Evolutionary conservation across 2,888 invertebrate species (phyloP).

Genomic region (Apodemia mormo): DNA sequence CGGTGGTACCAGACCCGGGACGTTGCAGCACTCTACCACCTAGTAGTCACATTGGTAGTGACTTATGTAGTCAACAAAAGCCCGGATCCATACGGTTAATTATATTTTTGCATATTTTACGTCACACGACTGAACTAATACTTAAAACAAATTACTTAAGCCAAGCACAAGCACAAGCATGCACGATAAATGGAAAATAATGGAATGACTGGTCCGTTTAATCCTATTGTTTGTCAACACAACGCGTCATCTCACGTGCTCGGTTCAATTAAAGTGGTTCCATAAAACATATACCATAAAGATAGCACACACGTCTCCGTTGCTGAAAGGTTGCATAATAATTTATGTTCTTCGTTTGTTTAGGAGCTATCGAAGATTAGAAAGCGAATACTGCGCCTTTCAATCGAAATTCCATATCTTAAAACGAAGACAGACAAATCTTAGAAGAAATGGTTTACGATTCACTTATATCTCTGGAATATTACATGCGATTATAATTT

Average conservation of each 20-base stretch:
- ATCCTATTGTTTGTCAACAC: slow-evolving; percentile 60
- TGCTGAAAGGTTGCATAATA: slow-evolving; percentile 17
- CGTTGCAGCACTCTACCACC: no score
- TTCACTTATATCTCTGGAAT: no score
- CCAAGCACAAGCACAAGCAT: slow-evolving; percentile 14
- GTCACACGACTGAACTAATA: not conserved
- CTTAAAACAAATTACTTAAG: slow-evolving; percentile 17
- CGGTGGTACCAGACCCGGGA: no score
- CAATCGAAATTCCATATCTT: no score
- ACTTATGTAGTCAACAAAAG: no score
- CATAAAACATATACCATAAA: slow-evolving; percentile 40
- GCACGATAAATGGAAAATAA: slow-evolving; percentile 27
- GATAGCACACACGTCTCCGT: slow-evolving; percentile 30
- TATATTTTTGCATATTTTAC: not conserved
- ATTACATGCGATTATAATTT: no score
- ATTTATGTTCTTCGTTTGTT: not conserved
- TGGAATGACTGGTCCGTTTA: slow-evolving; percentile 38
- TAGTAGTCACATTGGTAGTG: no score
- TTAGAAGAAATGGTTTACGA: no score
- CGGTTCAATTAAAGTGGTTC: slow-evolving; percentile 43
- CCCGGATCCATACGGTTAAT: not conserved
- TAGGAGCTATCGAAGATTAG: no score
- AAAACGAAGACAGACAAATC: no score
- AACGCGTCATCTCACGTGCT: slow-evolving; percentile 64
- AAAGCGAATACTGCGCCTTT: no score